These are phyloP conservation scores for Corythaixoides concolor DNA, from an alignment of 2,113 vertebrate species.

Conservation along the genomic window DNA sequence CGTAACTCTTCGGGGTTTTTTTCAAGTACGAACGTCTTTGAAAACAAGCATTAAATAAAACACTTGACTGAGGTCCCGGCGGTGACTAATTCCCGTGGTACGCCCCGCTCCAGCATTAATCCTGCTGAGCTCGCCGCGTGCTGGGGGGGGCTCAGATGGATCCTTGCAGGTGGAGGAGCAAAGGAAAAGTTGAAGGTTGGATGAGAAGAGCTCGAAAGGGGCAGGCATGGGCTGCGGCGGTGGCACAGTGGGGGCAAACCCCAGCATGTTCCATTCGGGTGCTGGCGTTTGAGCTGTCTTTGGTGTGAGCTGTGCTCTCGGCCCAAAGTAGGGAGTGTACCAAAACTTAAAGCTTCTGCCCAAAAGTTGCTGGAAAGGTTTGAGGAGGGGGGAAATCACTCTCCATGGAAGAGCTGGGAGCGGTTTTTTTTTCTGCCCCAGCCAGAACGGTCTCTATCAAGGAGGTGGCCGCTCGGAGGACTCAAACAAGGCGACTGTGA, in stretches of 20 bases:
- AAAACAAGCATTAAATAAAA: constrained; percentile 8
- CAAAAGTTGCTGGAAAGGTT: not conserved
- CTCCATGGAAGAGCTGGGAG: not conserved
- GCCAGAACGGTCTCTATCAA: accelerated
- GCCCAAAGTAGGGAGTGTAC: accelerated
- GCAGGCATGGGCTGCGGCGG: accelerated
- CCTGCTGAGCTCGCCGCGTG: not conserved
- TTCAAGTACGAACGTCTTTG: not conserved
- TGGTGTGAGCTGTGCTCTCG: accelerated
- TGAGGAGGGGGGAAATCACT: not conserved
- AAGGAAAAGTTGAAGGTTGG: not conserved
- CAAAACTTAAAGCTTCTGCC: not conserved
- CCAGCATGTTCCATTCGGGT: not conserved
- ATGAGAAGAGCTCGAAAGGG: not conserved
- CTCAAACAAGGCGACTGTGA: not conserved
- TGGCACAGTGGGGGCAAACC: not conserved
- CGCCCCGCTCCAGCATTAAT: not conserved
- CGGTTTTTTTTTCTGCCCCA: not conserved
- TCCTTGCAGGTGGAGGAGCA: not conserved
- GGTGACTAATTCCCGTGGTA: constrained; percentile 2
- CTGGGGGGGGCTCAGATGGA: not conserved
- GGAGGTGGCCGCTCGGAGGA: not conserved
- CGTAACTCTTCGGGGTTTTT: not conserved
- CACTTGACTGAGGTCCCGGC: not conserved
- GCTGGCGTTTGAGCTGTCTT: not conserved